phyloP scores from a whole-genome alignment of 2,797 vertebrate species.

The Micromesistius poutassou region DNA sequence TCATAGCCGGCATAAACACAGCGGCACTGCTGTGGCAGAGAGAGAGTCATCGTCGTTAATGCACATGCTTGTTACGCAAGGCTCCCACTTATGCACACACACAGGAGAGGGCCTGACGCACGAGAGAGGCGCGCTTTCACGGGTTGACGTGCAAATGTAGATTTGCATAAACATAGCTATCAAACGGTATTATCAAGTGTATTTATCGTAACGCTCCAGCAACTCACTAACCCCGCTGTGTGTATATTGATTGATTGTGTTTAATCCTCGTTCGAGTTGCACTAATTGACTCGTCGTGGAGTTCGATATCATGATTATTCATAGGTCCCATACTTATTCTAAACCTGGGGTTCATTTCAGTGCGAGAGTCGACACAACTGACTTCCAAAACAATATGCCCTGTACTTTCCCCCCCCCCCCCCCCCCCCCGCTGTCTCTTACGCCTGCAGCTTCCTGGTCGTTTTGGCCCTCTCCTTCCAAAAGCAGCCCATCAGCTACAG shows the following conservation, averaged over 20 bases:
- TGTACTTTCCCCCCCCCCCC: too few relatives aligned
- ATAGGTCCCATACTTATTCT: too few relatives aligned
- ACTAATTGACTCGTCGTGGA: not conserved
- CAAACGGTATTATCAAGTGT: not conserved
- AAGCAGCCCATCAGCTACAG: slow-evolving; percentile 82
- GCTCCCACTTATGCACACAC: not conserved
- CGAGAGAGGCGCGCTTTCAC: not conserved
- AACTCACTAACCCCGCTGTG: not conserved
- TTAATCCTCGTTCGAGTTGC: not conserved
- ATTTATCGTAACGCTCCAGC: not conserved
- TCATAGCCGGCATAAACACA: not conserved
- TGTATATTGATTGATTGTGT: not conserved
- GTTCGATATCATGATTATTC: too few relatives aligned
- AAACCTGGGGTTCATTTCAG: too few relatives aligned
- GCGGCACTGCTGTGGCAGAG: not conserved
- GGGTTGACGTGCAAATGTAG: not conserved
- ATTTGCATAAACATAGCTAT: not conserved
- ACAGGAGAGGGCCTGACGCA: not conserved
- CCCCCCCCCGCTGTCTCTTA: not conserved
- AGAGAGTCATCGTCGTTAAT: not conserved
- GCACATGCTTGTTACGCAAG: not conserved
- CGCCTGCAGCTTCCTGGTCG: slow-evolving; percentile 76
- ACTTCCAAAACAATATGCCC: not conserved
- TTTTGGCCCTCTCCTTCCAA: slow-evolving; percentile 82
- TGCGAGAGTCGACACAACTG: not conserved